Conservation (phyloP, 2,888 invertebrate genomes). For the Drosophila affinis region DNA sequence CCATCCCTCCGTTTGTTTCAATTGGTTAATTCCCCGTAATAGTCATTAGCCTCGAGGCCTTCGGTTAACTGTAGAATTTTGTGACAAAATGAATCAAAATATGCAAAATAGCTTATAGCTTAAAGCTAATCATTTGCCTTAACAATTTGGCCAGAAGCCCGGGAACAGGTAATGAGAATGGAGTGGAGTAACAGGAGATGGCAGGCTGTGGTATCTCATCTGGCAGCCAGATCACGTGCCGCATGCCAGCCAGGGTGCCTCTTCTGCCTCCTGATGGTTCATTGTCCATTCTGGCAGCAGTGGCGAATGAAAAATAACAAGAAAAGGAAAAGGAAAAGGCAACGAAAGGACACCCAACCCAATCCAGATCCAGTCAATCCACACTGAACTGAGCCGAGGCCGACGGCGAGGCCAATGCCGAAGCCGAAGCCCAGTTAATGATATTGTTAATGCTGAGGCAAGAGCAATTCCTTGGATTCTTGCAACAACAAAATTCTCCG, state of each 20-base stretch:
- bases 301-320: neutral
- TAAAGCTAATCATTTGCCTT: slow-evolving; percentile 64
- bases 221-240: slow-evolving; percentile 42
- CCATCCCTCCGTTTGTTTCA: too few species aligned
- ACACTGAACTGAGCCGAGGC: neutral
- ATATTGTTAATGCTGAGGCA: slow-evolving; percentile 27
- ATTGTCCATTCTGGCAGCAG: slow-evolving; percentile 37
- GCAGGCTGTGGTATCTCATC: slow-evolving; percentile 12
- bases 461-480: too few species aligned
- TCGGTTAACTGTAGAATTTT: too few species aligned
- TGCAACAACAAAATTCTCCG: neutral
- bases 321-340: neutral
- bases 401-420: neutral
- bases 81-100: slow-evolving; percentile 11
- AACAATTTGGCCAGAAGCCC: slow-evolving; percentile 49
- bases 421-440: slow-evolving; percentile 23
- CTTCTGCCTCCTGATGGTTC: neutral
- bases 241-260: neutral
- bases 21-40: too few species aligned
- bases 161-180: neutral
- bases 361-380: neutral
- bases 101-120: slow-evolving; percentile 64
- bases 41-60: too few species aligned
- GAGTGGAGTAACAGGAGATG: neutral
- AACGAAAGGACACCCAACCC: slow-evolving; percentile 4